Evolutionary conservation across 2,113 vertebrate genomes (phyloP).

Genomic region (Phalacrocorax pelagicus): DNA sequence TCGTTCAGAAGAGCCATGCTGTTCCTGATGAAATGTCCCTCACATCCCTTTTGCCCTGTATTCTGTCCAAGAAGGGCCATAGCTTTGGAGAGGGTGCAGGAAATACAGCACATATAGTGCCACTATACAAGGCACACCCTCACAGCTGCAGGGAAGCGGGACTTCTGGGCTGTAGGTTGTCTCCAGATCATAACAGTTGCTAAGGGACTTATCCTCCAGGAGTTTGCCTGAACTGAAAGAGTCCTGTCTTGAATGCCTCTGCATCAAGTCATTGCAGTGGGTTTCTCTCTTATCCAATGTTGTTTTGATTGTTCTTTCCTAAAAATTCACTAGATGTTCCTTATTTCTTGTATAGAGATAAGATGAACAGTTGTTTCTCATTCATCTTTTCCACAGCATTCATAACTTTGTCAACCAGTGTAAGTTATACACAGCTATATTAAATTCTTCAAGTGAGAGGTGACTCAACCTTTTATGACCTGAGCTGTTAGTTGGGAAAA

Average conservation of each 20-base stretch:
- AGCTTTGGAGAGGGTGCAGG: background rate
- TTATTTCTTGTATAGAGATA: background rate
- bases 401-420: background rate
- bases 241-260: background rate
- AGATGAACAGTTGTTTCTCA: background rate
- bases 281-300: background rate
- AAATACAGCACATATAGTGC: background rate
- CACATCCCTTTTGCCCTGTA: background rate
- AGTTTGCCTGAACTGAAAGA: background rate
- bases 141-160: background rate
- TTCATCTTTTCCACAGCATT: background rate
- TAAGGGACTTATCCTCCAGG: background rate
- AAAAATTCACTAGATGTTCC: background rate
- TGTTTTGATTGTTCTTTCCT: background rate
- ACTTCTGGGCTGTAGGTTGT: background rate
- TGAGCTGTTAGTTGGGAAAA: background rate
- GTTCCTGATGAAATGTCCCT: background rate
- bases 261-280: background rate
- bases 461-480: background rate
- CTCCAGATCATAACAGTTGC: background rate
- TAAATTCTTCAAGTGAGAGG: background rate
- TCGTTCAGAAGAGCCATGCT: background rate
- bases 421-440: background rate
- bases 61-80: background rate
- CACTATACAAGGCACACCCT: rapidly evolving